Percentiles rank a stretch among this genome's conserved stretches.
These are phyloP conservation scores for Macrosoma leucophasiata DNA, from an alignment of 2,888 invertebrate species.

Conservation along the genomic window DNA sequence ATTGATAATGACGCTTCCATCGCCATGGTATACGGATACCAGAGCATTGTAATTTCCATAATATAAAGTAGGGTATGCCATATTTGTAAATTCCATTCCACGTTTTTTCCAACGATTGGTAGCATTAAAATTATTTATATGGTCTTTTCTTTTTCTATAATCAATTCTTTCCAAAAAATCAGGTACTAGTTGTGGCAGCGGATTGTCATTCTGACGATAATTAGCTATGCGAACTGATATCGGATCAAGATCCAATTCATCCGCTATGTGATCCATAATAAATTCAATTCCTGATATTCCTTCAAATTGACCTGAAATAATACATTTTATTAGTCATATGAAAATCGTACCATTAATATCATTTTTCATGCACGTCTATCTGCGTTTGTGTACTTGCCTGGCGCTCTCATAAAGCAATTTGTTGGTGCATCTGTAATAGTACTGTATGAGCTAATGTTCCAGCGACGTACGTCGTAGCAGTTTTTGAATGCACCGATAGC, in stretches of 20 bases:
- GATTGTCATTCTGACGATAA: slow-evolving; percentile 55
- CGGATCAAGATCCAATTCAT: slow-evolving; percentile 70
- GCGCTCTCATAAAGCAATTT: too few species aligned
- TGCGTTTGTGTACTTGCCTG: too few species aligned
- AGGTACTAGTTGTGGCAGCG: slow-evolving; percentile 64
- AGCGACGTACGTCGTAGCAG: slow-evolving; percentile 71
- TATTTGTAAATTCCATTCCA: slow-evolving; percentile 77
- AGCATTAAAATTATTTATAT: slow-evolving; percentile 72
- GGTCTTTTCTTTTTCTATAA: slow-evolving; percentile 64
- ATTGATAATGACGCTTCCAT: slow-evolving; percentile 80
- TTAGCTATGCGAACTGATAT: slow-evolving; percentile 72
- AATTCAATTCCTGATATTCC: slow-evolving; percentile 75
- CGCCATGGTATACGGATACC: slow-evolving; percentile 79
- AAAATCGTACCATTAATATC: slow-evolving; percentile 37
- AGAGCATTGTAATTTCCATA: slow-evolving; percentile 73
- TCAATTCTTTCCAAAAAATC: slow-evolving; percentile 41
- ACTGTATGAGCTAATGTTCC: too few species aligned
- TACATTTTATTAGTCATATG: not conserved
- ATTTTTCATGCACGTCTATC: slow-evolving; percentile 38
- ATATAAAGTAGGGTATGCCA: slow-evolving; percentile 76
- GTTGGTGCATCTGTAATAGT: too few species aligned
- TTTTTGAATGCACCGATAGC: slow-evolving; percentile 51
- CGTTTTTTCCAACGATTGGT: slow-evolving; percentile 85
- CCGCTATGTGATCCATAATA: slow-evolving; percentile 81
- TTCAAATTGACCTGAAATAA: slow-evolving; percentile 66